A percentile compares a stretch with the other conserved stretches of the same genome.
Conservation (phyloP, 2,797 vertebrate species). For the Xerus rutilus region DNA sequence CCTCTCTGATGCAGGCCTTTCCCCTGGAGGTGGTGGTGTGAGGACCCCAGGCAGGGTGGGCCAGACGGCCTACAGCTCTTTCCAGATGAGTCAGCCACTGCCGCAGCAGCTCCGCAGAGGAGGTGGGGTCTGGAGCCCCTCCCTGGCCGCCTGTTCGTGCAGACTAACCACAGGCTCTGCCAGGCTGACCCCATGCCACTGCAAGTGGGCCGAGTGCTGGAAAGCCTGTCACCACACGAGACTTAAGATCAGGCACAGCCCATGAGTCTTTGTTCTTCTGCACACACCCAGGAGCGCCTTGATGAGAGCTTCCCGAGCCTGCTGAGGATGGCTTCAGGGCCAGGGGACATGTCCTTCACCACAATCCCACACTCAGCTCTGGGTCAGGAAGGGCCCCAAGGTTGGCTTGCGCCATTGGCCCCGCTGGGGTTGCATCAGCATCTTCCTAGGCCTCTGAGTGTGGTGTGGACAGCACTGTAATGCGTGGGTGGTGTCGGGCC, state of each 20-base stretch:
- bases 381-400: constrained; percentile 69
- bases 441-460: background rate
- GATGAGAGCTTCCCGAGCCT: constrained; percentile 83
- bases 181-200: constrained; percentile 67
- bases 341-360: constrained; percentile 83
- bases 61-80: no score
- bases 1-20: background rate
- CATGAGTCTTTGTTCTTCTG: constrained; percentile 86
- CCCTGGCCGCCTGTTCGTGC: background rate
- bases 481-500: no score
- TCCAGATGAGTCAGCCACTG: background rate
- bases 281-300: constrained; percentile 84
- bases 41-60: background rate
- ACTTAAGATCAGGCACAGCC: constrained; percentile 84
- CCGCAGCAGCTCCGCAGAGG: background rate
- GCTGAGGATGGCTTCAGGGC: constrained; percentile 84
- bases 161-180: constrained; percentile 83
- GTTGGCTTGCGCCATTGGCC: background rate
- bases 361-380: constrained; percentile 3
- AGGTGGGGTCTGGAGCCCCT: constrained; percentile 66
- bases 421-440: background rate
- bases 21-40: background rate
- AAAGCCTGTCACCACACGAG: constrained; percentile 84
- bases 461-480: background rate
- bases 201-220: constrained; percentile 85